Evolutionary conservation across 2,113 vertebrate genomes (phyloP).

Genomic region (Amphiprion percula): DNA sequence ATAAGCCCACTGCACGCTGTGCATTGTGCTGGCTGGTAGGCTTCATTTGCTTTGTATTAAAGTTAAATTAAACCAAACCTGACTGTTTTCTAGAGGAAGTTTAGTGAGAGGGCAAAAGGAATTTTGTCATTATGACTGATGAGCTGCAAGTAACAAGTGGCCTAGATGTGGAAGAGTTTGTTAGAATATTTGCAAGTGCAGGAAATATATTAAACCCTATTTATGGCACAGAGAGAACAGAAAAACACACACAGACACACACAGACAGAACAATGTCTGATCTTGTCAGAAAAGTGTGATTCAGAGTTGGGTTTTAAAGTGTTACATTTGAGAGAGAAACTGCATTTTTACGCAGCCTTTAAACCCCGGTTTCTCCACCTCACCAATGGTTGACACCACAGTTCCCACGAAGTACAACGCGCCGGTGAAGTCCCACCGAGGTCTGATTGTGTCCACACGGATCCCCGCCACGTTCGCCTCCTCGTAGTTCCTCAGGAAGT

Average conservation of each 20-base stretch:
- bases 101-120: not conserved
- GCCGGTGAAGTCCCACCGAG: slow-evolving; percentile 96
- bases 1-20: not conserved
- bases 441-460: slow-evolving; percentile 89
- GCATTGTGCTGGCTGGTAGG: not conserved
- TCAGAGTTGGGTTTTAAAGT: not conserved
- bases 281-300: not conserved
- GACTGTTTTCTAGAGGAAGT: not conserved
- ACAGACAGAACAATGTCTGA: not conserved
- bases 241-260: not conserved
- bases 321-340: not conserved
- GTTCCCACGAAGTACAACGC: slow-evolving; percentile 98
- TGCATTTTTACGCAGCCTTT: not conserved
- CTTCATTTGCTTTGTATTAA: not conserved
- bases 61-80: not conserved
- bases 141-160: not conserved
- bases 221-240: not conserved
- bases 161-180: not conserved
- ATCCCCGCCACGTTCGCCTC: slow-evolving; percentile 91
- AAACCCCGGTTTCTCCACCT: slow-evolving; percentile 58
- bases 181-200: too few relatives aligned
- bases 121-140: not conserved
- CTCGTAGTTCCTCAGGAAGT: slow-evolving; percentile 92
- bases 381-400: slow-evolving; percentile 97
- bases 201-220: not conserved